These are phyloP conservation scores for Pao palembangensis DNA, from an alignment of 2,113 vertebrate species.

Conservation along the genomic window DNA sequence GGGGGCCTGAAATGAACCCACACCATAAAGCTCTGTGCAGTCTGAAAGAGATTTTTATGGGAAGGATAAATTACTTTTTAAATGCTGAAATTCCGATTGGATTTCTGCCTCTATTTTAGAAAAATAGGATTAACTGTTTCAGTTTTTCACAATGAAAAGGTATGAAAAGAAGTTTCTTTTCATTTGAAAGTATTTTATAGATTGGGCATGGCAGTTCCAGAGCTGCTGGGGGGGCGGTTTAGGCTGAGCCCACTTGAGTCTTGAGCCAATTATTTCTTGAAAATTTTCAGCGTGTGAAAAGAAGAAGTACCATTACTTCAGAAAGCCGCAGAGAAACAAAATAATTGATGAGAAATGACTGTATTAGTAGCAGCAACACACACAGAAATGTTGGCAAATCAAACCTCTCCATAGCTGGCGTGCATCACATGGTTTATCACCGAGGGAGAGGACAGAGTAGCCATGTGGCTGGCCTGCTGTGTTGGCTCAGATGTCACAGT, in stretches of 20 bases:
- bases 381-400: conserved; percentile 16
- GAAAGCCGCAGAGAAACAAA: background rate
- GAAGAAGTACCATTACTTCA: background rate
- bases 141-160: no score
- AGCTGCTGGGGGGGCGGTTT: no score
- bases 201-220: no score
- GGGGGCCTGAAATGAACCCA: conserved; percentile 92
- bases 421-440: conserved; percentile 91
- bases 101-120: background rate
- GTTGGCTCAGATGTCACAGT: conserved; percentile 51
- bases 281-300: no score
- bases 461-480: conserved; percentile 61
- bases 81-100: background rate
- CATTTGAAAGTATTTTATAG: no score
- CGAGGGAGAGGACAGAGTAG: conserved; percentile 75
- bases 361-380: background rate
- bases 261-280: no score
- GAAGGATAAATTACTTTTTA: background rate
- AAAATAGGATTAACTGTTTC: no score
- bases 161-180: no score
- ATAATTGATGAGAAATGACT: background rate
- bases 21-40: conserved; percentile 81
- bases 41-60: conserved; percentile 65
- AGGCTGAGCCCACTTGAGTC: no score
- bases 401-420: conserved; percentile 85